A percentile compares a stretch with the other conserved stretches of the same genome.
Evolutionary conservation across 2,888 invertebrate species (phyloP).

Genomic region (Nebria salina): DNA sequence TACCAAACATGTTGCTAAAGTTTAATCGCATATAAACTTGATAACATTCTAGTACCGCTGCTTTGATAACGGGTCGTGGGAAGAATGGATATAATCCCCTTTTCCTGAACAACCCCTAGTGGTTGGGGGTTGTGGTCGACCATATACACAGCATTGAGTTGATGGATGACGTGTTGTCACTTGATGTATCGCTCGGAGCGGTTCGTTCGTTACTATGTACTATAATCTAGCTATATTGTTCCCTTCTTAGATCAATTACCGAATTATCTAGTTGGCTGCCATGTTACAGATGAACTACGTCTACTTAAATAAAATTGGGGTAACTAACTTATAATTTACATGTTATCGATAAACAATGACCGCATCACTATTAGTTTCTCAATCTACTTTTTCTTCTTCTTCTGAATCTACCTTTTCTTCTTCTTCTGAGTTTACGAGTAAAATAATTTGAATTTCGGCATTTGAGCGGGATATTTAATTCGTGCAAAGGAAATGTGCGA

Average conservation of each 20-base stretch:
- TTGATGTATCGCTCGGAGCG: constrained; percentile 31
- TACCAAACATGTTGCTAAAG: not conserved
- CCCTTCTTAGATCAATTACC: constrained; percentile 38
- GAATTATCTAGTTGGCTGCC: constrained; percentile 40
- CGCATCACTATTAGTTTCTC: not conserved
- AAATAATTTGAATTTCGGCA: too few relatives aligned
- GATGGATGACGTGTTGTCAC: constrained; percentile 40
- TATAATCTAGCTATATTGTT: constrained; percentile 35
- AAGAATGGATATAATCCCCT: constrained; percentile 9
- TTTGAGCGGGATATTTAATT: too few relatives aligned
- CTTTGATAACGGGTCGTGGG: not conserved
- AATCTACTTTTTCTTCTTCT: too few relatives aligned
- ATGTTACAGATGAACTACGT: constrained; percentile 18
- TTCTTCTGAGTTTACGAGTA: too few relatives aligned
- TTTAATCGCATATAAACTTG: not conserved
- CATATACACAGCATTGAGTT: constrained; percentile 4
- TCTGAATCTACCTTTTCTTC: too few relatives aligned
- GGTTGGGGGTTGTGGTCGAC: not conserved
- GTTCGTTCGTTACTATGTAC: not conserved
- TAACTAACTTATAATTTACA: not conserved
- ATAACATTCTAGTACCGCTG: not conserved
- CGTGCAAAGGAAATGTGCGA: too few relatives aligned
- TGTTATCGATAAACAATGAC: not conserved
- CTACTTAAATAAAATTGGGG: not conserved
- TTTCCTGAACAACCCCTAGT: not conserved